Evolutionary conservation across 2,888 invertebrate genomes (phyloP).

Genomic region (Lasioglossum villosulum): DNA sequence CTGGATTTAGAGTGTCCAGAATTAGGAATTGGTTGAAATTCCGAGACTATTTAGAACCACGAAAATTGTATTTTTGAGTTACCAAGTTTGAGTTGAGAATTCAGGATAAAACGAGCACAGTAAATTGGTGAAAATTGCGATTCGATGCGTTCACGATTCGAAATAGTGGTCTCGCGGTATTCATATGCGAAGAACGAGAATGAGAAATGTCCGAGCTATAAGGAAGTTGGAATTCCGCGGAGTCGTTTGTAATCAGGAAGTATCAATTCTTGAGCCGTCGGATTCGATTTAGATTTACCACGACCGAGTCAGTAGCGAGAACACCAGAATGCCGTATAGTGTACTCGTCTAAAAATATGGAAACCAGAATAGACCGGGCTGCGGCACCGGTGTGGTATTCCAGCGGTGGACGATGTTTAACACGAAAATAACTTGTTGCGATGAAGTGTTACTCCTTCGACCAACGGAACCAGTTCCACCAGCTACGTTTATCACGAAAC

Average conservation of each 20-base stretch:
- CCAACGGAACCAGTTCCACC: slow-evolving; percentile 8
- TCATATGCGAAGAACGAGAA: neutral
- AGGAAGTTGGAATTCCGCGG: neutral
- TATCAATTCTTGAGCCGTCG: slow-evolving; percentile 1
- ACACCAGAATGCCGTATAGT: slow-evolving; percentile 48
- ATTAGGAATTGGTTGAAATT: neutral
- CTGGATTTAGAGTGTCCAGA: neutral
- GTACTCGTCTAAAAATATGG: slow-evolving; percentile 74
- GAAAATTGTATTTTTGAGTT: too few species aligned
- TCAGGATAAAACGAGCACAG: neutral
- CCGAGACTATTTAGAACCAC: too few species aligned
- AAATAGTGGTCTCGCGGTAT: neutral
- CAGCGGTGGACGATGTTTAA: slow-evolving; percentile 74
- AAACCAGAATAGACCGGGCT: slow-evolving; percentile 73
- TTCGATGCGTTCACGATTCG: neutral
- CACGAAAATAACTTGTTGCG: slow-evolving; percentile 77
- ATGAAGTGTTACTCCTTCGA: slow-evolving; percentile 32
- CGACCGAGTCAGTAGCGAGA: slow-evolving; percentile 23
- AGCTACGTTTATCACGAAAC: slow-evolving; percentile 13
- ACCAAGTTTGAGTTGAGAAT: too few species aligned
- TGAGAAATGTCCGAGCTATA: neutral
- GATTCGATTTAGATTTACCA: neutral
- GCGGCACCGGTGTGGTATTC: slow-evolving; percentile 76
- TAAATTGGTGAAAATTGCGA: neutral
- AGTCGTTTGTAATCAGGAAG: slow-evolving; percentile 1